Base-by-base conservation (phyloP, 2,113 vertebrate genomes). In the Channa maculata region DNA sequence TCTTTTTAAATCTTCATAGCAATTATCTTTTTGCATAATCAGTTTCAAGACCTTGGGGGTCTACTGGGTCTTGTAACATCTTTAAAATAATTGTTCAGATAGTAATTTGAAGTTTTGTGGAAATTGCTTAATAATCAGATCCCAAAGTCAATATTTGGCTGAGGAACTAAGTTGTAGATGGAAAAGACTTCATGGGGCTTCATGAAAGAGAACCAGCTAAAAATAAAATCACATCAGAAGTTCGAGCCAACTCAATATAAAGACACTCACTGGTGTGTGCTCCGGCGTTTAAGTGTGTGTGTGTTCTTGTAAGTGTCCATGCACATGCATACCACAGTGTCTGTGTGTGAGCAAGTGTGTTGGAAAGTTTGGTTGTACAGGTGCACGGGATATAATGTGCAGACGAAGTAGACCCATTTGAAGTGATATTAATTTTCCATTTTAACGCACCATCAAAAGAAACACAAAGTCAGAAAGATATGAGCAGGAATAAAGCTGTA, bases 41-140 rank as follows among this genome's bases (percentile, higher is more conserved):
- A 87, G 89, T 92, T 94, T 89, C 88, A 92, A 74, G 92, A 94
- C 94, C 93, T 94, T 89, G 81, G 89, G 89, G 91, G 88, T 90
- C 91, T 88, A 79, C 88, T 89, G 92, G 92, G 92, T 91, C 88
- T 82, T 83, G 69, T 85, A 91, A 93, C 81, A 82, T 88, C 86
- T 93, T 88, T 90, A 94, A 92, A 95, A 94, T 94, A 94, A 94
- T 94, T 94, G 93, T 94, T 94, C 87, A 68, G 86, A 84, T 91
- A 87, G 87, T 88, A 90, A 94, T 93, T 94, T 94, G 82, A 94
- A 93, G 92, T 92, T 93, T 86, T 85, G 86, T 83, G 79, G 91
- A 93, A 94, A 94, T 92, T 91, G 92, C 92, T 94, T 94, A 93
- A 94, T 94, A 94, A 94, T 94, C 93, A 94, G 91, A 94, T 92